Percentiles rank a stretch among this genome's conserved stretches.
Evolutionary conservation across 2,113 vertebrate species (phyloP).

Genomic region (Chlamydotis undulata): DNA sequence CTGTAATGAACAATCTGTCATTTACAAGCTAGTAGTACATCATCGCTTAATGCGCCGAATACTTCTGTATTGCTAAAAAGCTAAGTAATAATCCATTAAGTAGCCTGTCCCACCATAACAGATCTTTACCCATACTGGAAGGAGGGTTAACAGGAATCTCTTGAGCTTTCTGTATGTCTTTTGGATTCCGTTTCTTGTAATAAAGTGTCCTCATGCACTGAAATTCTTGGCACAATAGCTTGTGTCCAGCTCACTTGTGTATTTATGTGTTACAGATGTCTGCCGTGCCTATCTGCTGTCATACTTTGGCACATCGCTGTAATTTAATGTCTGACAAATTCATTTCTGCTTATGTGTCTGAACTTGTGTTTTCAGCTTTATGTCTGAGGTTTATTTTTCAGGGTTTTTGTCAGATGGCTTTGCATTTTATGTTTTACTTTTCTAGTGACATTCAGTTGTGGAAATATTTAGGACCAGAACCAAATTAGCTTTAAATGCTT

Average conservation of each 20-base stretch:
- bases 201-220: rapidly evolving
- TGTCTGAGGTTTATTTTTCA: not conserved
- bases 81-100: not conserved
- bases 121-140: not conserved
- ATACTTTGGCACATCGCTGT: not conserved
- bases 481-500: not conserved
- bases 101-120: not conserved
- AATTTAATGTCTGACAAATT: not conserved
- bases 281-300: not conserved
- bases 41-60: not conserved
- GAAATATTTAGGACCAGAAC: not conserved
- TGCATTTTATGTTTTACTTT: not conserved
- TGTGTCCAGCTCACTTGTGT: not conserved
- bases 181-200: not conserved
- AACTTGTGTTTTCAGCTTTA: not conserved
- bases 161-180: not conserved
- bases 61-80: not conserved
- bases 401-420: not conserved
- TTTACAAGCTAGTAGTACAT: not conserved
- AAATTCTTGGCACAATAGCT: not conserved
- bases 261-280: not conserved
- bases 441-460: not conserved
- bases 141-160: not conserved
- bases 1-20: conserved; percentile 20
- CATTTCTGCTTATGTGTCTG: not conserved